phyloP scores from a whole-genome alignment of 64 coral and sea anemone species.

The Stylophora pistillata region DNA sequence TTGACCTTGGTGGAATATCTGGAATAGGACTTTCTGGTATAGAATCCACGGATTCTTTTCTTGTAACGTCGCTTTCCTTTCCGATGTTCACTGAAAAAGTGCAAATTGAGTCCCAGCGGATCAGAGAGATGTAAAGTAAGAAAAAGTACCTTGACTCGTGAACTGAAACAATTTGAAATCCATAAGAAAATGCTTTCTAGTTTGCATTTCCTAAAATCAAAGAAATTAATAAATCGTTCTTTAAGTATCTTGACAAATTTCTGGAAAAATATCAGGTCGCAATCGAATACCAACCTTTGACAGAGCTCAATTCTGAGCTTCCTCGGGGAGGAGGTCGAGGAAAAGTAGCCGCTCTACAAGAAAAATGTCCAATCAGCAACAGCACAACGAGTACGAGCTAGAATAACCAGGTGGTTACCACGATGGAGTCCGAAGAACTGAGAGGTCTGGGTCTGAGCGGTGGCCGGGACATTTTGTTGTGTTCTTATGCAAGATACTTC shows the following conservation, averaged over 20 bases:
- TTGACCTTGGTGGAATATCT: conserved; percentile 70
- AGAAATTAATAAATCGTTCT: too few relatives aligned
- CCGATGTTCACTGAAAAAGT: neutral
- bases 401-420: too few relatives aligned
- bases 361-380: neutral
- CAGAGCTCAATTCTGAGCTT: neutral
- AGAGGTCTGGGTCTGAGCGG: too few relatives aligned
- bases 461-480: too few relatives aligned
- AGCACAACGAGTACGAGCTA: too few relatives aligned
- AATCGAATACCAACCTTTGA: neutral
- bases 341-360: neutral
- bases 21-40: conserved; percentile 26
- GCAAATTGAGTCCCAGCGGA: neutral
- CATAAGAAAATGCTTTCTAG: too few relatives aligned
- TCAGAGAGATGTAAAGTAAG: neutral
- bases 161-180: too few relatives aligned
- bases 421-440: too few relatives aligned
- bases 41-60: neutral
- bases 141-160: too few relatives aligned
- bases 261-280: neutral
- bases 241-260: too few relatives aligned
- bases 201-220: too few relatives aligned
- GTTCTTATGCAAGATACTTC: too few relatives aligned
- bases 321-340: conserved; percentile 15
- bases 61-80: neutral